phyloP scores from a whole-genome alignment of 2,113 vertebrate genomes.

The Toxotes jaculatrix region DNA sequence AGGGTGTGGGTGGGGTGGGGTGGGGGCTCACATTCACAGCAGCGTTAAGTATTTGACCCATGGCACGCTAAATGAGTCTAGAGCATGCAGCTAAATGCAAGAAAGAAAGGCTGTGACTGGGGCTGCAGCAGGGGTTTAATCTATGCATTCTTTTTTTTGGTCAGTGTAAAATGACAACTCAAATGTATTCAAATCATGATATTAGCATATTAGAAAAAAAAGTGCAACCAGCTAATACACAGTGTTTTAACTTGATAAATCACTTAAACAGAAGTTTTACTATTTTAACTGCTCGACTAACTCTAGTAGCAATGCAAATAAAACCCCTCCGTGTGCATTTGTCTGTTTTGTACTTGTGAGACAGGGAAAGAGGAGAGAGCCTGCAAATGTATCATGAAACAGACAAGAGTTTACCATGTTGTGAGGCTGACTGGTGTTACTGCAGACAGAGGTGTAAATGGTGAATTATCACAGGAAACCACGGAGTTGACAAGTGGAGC shows the following conservation, averaged over 20 bases:
- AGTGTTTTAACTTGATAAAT: neutral
- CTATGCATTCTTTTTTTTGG: neutral
- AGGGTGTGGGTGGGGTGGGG: neutral
- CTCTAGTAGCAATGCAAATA: neutral
- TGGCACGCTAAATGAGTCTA: constrained; percentile 11
- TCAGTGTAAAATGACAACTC: neutral
- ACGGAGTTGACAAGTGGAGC: constrained; percentile 45
- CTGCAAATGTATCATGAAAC: neutral
- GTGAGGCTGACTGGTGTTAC: neutral
- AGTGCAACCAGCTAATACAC: no score
- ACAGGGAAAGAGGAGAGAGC: neutral
- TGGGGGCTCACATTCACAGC: constrained; percentile 34
- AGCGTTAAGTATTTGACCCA: constrained; percentile 24
- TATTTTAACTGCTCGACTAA: neutral
- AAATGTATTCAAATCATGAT: neutral
- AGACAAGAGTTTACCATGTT: neutral
- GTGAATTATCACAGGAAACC: constrained; percentile 65
- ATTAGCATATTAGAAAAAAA: no score
- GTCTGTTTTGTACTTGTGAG: constrained; percentile 1
- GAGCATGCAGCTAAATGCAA: constrained; percentile 1
- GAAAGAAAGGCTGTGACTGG: neutral
- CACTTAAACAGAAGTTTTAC: neutral
- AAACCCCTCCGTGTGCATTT: neutral
- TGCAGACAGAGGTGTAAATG: constrained; percentile 46
- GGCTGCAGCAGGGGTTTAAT: neutral